Evolutionary conservation across 1,140 invertebrate species (phyloP).

Genomic region (Limonius californicus): DNA sequence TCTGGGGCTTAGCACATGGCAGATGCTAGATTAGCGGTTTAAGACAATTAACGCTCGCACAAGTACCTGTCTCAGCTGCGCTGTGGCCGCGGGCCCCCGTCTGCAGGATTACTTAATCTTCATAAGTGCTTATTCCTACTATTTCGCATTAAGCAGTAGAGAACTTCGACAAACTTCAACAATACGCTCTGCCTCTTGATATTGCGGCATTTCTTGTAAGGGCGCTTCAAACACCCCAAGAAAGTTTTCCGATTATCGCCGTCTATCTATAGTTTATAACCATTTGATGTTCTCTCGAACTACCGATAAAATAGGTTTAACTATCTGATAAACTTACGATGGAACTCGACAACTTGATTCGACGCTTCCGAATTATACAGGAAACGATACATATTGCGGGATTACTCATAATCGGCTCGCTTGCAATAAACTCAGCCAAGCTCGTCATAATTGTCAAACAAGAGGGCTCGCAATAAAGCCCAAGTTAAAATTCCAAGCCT

Average conservation of each 20-base stretch:
- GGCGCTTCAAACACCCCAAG: background rate
- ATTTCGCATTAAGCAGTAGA: slow-evolving; percentile 27
- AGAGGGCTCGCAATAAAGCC: too few species aligned
- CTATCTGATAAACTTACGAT: background rate
- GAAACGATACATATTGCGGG: too few species aligned
- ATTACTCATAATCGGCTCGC: too few species aligned
- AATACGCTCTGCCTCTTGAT: slow-evolving; percentile 6
- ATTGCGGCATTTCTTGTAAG: slow-evolving; percentile 8
- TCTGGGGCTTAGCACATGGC: slow-evolving; percentile 29
- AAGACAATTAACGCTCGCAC: slow-evolving; percentile 31
- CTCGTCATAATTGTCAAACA: too few species aligned
- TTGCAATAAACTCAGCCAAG: too few species aligned
- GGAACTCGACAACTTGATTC: too few species aligned
- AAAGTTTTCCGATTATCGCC: background rate
- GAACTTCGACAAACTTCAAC: slow-evolving; percentile 12
- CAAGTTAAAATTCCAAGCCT: too few species aligned
- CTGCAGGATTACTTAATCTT: slow-evolving; percentile 28
- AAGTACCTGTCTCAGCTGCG: slow-evolving; percentile 23
- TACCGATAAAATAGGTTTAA: background rate
- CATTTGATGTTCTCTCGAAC: background rate
- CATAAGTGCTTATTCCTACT: slow-evolving; percentile 30
- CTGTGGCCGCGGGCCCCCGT: slow-evolving; percentile 19
- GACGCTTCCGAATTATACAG: too few species aligned
- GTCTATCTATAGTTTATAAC: slow-evolving; percentile 1
- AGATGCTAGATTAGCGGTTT: slow-evolving; percentile 35